A percentile compares a stretch with the other conserved stretches of the same genome.
phyloP scores from a whole-genome alignment of 2,888 invertebrate species.

The Lasioglossum calceatum region DNA sequence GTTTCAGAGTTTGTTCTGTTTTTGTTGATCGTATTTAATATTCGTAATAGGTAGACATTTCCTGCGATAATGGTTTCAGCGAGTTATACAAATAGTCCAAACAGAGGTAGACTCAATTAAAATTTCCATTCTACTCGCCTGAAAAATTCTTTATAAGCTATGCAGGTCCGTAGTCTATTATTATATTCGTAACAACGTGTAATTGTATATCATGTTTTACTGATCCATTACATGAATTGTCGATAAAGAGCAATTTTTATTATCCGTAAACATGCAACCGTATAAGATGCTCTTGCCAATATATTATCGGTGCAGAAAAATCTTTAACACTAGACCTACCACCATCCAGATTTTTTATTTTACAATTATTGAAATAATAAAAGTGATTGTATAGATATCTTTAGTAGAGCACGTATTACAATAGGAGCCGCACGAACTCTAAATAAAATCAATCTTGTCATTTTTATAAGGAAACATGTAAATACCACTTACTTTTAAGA shows the following conservation, averaged over 20 bases:
- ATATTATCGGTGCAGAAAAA: not conserved
- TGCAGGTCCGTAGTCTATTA: not conserved
- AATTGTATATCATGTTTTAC: not conserved
- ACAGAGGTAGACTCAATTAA: not conserved
- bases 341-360: too few species aligned
- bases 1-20: not conserved
- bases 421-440: too few species aligned
- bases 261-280: not conserved
- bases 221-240: not conserved
- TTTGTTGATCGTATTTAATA: not conserved
- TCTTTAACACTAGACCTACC: too few species aligned
- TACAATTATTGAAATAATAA: too few species aligned
- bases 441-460: too few species aligned
- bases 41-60: not conserved
- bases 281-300: not conserved
- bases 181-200: constrained; percentile 1
- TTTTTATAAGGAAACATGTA: too few species aligned
- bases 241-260: not conserved
- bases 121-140: not conserved
- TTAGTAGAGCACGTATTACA: too few species aligned
- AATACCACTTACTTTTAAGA: too few species aligned
- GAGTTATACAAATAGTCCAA: not conserved
- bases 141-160: not conserved
- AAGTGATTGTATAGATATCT: too few species aligned
- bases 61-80: not conserved